A percentile compares a stretch with the other conserved stretches of the same genome.
phyloP scores from a whole-genome alignment of 2,888 invertebrate genomes.

The Nemotelus pantherinus region DNA sequence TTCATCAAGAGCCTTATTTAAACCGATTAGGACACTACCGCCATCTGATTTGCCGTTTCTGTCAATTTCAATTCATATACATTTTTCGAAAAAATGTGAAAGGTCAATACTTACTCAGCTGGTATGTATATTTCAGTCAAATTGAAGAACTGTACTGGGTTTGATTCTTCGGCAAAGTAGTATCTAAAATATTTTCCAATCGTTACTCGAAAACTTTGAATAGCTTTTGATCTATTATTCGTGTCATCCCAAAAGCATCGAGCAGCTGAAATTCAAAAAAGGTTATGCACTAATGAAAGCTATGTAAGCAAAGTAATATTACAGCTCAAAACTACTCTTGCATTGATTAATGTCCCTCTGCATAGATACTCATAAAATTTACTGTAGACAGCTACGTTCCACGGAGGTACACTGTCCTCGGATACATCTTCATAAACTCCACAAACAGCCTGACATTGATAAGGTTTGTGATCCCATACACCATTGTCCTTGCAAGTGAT shows the following conservation, averaged over 20 bases:
- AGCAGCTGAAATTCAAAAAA: slow-evolving; percentile 43
- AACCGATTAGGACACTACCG: too few species aligned
- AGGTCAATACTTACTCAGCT: slow-evolving; percentile 42
- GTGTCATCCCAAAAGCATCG: slow-evolving; percentile 49
- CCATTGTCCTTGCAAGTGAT: slow-evolving; percentile 46
- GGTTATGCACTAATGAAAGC: not conserved
- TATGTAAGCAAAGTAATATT: not conserved
- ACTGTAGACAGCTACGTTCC: slow-evolving; percentile 47
- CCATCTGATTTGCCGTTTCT: too few species aligned
- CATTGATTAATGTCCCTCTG: slow-evolving; percentile 48
- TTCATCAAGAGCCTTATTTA: too few species aligned
- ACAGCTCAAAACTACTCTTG: slow-evolving; percentile 43
- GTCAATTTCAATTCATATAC: too few species aligned
- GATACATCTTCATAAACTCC: slow-evolving; percentile 30
- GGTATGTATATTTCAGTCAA: slow-evolving; percentile 50
- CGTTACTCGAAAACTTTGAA: slow-evolving; percentile 36
- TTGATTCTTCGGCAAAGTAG: slow-evolving; percentile 1
- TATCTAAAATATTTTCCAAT: slow-evolving; percentile 46
- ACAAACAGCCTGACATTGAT: slow-evolving; percentile 46
- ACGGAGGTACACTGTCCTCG: slow-evolving; percentile 37
- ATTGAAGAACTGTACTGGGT: slow-evolving; percentile 40
- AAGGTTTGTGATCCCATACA: slow-evolving; percentile 46
- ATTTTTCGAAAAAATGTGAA: too few species aligned
- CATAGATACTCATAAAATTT: slow-evolving; percentile 32
- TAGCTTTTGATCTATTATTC: not conserved